phyloP scores from a whole-genome alignment of 2,113 vertebrate genomes.

The Pelusios castaneus region DNA sequence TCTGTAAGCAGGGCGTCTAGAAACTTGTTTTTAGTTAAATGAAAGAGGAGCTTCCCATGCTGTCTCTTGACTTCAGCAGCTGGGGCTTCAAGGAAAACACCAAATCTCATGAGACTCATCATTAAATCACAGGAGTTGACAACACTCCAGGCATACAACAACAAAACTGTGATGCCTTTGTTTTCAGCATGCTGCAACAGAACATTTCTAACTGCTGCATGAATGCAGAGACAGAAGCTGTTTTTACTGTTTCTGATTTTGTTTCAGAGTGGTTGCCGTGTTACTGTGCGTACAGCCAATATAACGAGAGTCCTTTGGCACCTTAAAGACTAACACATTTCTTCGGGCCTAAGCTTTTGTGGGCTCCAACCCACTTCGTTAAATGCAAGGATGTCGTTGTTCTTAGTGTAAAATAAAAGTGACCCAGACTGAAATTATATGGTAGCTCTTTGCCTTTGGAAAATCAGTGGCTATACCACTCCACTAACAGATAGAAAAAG shows the following conservation, averaged over 20 bases:
- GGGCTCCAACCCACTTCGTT: no score
- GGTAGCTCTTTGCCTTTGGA: rapidly evolving
- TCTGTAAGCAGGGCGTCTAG: not conserved
- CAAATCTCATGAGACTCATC: rapidly evolving
- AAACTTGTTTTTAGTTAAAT: rapidly evolving
- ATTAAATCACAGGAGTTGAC: not conserved
- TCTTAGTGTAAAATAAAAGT: not conserved
- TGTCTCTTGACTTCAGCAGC: not conserved
- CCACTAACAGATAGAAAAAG: not conserved
- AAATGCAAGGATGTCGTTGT: no score
- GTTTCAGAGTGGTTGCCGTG: no score
- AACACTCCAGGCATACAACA: not conserved
- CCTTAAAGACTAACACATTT: no score
- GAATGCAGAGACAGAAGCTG: not conserved
- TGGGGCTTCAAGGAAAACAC: not conserved
- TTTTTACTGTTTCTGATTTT: rapidly evolving
- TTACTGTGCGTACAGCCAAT: no score
- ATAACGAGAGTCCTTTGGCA: no score
- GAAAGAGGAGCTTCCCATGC: rapidly evolving
- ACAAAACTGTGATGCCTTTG: rapidly evolving
- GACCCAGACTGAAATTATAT: not conserved
- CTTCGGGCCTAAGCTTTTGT: no score
- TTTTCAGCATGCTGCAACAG: rapidly evolving
- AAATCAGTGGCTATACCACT: rapidly evolving
- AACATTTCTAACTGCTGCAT: rapidly evolving